phyloP scores from a whole-genome alignment of 1,140 invertebrate genomes.

The Cyphomyrmex costatus region DNA sequence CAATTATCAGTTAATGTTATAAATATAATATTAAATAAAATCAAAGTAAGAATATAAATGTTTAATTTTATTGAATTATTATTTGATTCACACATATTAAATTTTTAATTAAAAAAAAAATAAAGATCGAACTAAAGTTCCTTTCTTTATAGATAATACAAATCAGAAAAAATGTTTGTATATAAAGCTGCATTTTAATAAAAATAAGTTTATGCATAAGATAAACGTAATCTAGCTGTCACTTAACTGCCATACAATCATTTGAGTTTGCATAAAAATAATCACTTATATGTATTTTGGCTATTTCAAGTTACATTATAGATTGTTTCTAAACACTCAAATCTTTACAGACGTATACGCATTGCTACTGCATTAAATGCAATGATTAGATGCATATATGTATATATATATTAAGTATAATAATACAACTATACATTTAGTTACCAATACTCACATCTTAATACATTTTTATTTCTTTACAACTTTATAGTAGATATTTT shows the following conservation, averaged over 20 bases:
- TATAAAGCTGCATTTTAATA: too few species aligned
- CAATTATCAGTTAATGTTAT: too few species aligned
- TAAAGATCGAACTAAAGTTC: too few species aligned
- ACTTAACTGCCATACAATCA: constrained; percentile 28
- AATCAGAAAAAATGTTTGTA: too few species aligned
- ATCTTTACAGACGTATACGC: constrained; percentile 61
- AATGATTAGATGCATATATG: constrained; percentile 20
- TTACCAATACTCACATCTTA: constrained; percentile 66
- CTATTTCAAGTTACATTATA: constrained; percentile 61
- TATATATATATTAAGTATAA: constrained; percentile 61
- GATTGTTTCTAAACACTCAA: constrained; percentile 55
- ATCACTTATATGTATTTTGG: constrained; percentile 63
- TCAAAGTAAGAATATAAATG: too few species aligned
- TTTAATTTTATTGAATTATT: too few species aligned
- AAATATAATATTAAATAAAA: too few species aligned
- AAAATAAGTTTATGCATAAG: too few species aligned
- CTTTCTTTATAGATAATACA: too few species aligned
- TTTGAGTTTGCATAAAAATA: constrained; percentile 59
- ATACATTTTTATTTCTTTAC: constrained; percentile 63
- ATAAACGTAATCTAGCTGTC: constrained; percentile 44
- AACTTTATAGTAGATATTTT: constrained; percentile 53
- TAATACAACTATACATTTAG: constrained; percentile 71
- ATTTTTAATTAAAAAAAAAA: too few species aligned
- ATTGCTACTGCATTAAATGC: constrained; percentile 58
- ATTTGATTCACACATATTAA: too few species aligned